Percentiles rank a stretch among this genome's conserved stretches.
phyloP scores from a whole-genome alignment of 1,140 invertebrate species.

The Nasonia vitripennis region DNA sequence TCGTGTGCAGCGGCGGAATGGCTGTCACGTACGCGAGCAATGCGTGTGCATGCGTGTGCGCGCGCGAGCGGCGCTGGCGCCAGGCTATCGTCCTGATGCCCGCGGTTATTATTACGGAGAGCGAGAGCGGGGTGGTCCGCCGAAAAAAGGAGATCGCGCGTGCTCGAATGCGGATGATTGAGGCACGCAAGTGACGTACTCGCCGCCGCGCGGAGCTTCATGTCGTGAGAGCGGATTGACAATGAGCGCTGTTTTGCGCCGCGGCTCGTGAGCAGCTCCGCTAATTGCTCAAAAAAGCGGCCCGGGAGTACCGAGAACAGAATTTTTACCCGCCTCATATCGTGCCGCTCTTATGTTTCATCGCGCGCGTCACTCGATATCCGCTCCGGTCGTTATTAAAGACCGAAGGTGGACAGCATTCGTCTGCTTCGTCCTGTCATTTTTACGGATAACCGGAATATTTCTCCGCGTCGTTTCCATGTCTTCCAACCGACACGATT shows the following conservation, averaged over 20 bases:
- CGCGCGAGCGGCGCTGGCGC: not conserved
- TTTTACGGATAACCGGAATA: too few species aligned
- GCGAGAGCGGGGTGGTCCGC: not conserved
- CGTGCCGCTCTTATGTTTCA: not conserved
- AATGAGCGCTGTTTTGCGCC: not conserved
- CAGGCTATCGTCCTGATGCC: not conserved
- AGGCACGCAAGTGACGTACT: not conserved
- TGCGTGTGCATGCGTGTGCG: not conserved
- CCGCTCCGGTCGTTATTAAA: not conserved
- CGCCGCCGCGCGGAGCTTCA: not conserved
- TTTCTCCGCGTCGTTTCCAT: too few species aligned
- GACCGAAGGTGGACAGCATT: too few species aligned
- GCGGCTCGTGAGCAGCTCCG: not conserved
- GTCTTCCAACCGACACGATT: too few species aligned
- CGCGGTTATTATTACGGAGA: not conserved
- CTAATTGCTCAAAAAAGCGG: constrained; percentile 18
- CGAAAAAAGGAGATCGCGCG: not conserved
- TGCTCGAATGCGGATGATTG: not conserved
- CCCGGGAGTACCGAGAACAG: not conserved
- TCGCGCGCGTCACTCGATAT: too few species aligned
- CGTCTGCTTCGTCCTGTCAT: too few species aligned
- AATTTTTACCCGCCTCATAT: not conserved
- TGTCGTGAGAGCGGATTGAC: not conserved
- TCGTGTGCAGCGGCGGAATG: constrained; percentile 47
- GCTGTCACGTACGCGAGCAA: constrained; percentile 57